These are phyloP conservation scores for Papilio aristodemus DNA, from an alignment of 1,140 invertebrate species.

Conservation along the genomic window DNA sequence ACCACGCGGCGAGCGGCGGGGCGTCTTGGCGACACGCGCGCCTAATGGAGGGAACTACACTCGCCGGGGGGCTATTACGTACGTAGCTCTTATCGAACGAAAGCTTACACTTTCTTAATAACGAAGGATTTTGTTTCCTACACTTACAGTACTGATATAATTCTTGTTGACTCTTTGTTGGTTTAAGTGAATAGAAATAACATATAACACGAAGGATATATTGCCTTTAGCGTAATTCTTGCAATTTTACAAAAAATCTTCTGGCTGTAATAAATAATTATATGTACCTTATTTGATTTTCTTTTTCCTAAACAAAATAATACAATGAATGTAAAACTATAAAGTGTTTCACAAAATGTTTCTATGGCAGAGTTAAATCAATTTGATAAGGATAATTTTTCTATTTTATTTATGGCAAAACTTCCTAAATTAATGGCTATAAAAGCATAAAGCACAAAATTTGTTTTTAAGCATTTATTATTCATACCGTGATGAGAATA, in stretches of 20 bases:
- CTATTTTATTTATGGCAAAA: no score
- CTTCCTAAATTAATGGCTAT: not conserved
- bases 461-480: not conserved
- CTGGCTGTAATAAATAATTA: no score
- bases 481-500: not conserved
- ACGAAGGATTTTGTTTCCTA: conserved; percentile 50
- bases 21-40: conserved; percentile 52
- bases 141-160: conserved; percentile 38
- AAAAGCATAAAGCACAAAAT: not conserved
- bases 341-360: no score
- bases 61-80: conserved; percentile 60
- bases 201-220: not conserved
- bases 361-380: no score
- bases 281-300: no score
- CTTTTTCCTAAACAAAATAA: no score
- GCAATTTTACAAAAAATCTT: no score
- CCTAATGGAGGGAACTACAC: conserved; percentile 63
- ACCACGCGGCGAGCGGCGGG: conserved; percentile 60
- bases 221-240: not conserved
- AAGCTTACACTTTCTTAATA: conserved; percentile 64
- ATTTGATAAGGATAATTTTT: no score
- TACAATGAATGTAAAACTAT: no score
- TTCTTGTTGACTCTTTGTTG: conserved; percentile 19
- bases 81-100: conserved; percentile 57
- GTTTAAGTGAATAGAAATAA: not conserved